Evolutionary conservation across 23 tunicate species (phyloP).

Genomic region (Diplosoma virens): DNA sequence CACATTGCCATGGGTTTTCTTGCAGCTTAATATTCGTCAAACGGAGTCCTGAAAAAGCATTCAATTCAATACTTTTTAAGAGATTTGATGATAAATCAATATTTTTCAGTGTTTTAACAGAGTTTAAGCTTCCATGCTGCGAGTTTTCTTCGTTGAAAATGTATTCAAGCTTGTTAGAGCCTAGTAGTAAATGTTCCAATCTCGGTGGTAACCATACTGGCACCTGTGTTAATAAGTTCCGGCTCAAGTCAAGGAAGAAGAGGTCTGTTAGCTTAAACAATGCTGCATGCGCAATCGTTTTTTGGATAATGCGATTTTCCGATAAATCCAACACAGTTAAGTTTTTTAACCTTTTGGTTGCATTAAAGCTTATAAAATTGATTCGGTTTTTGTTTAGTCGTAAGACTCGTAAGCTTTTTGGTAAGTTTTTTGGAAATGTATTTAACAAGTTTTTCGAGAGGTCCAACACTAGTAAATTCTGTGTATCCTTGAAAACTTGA

Average conservation of each 20-base stretch:
- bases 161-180: constrained; percentile 39
- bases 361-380: background rate
- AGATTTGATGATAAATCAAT: constrained; percentile 70
- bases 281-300: background rate
- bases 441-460: constrained; percentile 52
- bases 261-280: background rate
- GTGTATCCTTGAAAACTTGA: constrained; percentile 50
- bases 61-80: constrained; percentile 49
- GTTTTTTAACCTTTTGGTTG: constrained; percentile 24
- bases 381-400: constrained; percentile 47
- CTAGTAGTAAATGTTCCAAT: constrained; percentile 9
- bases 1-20: constrained; percentile 83
- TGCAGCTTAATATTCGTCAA: constrained; percentile 28
- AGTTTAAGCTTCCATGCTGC: constrained; percentile 37
- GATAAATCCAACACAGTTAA: constrained; percentile 43
- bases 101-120: background rate
- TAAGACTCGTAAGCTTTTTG: constrained; percentile 25
- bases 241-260: constrained; percentile 9
- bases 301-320: constrained; percentile 22
- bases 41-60: constrained; percentile 27
- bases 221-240: constrained; percentile 28
- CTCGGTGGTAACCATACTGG: constrained; percentile 36
- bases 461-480: constrained; percentile 23
- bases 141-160: constrained; percentile 18
- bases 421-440: constrained; percentile 48